A percentile compares a stretch with the other conserved stretches of the same genome.
Evolutionary conservation across 1,140 invertebrate genomes (phyloP).

Genomic region (Linepithema humile): DNA sequence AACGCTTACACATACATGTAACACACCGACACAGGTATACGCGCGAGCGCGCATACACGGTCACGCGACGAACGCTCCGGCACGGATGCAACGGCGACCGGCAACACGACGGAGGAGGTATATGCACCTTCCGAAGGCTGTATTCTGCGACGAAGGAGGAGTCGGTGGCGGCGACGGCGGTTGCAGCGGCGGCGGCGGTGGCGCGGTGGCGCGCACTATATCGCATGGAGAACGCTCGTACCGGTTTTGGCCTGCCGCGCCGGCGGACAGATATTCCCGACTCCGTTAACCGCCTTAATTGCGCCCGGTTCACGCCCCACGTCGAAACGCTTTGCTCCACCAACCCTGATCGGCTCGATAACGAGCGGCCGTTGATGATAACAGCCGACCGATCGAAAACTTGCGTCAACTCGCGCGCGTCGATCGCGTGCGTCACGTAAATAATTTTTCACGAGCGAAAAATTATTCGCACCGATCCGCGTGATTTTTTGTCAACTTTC

Average conservation of each 20-base stretch:
- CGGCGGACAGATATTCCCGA: constrained; percentile 73
- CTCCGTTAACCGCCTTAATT: constrained; percentile 76
- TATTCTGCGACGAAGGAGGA: constrained; percentile 36
- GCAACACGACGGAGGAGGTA: constrained; percentile 59
- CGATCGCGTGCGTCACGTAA: too few relatives aligned
- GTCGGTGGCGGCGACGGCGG: not conserved
- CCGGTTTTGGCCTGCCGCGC: constrained; percentile 70
- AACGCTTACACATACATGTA: not conserved
- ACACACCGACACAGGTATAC: not conserved
- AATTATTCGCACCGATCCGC: too few relatives aligned
- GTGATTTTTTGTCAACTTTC: too few relatives aligned
- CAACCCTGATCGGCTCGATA: not conserved
- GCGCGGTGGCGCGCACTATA: constrained; percentile 56
- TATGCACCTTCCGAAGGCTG: constrained; percentile 72
- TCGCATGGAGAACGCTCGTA: constrained; percentile 71
- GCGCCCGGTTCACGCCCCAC: constrained; percentile 55
- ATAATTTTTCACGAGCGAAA: too few relatives aligned
- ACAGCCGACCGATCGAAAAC: not conserved
- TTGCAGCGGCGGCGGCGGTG: constrained; percentile 9
- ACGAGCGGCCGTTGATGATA: not conserved
- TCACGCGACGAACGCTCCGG: constrained; percentile 49
- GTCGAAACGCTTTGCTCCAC: constrained; percentile 1
- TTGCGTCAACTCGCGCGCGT: too few relatives aligned
- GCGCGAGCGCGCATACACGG: not conserved
- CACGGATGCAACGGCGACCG: constrained; percentile 58